Conservation (phyloP, 2,888 invertebrate genomes). For the Oscheius myriophilus region DNA sequence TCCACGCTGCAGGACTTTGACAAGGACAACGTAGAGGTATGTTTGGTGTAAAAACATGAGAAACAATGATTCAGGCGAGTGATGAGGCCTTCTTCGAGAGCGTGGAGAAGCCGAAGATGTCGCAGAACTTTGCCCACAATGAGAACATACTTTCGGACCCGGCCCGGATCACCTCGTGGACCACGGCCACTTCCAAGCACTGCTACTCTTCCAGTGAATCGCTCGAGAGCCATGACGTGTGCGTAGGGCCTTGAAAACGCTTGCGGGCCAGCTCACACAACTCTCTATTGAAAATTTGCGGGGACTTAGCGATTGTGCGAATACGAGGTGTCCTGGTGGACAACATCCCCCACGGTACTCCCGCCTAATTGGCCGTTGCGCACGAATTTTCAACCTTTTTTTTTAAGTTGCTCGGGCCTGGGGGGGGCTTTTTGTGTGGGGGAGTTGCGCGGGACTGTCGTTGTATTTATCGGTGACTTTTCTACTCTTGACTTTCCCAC, state of each 20-base stretch:
- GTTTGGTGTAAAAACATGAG: too few relatives aligned
- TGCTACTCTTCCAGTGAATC: constrained; percentile 10
- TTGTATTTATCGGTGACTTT: too few relatives aligned
- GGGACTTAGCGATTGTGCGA: not conserved
- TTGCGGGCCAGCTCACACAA: too few relatives aligned
- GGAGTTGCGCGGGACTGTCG: too few relatives aligned
- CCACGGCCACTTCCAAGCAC: constrained; percentile 17
- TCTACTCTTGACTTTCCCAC: too few relatives aligned
- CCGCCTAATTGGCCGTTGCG: too few relatives aligned
- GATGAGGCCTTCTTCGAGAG: constrained; percentile 53
- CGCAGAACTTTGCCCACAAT: constrained; percentile 64
- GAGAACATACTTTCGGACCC: constrained; percentile 66
- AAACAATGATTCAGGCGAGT: constrained; percentile 36
- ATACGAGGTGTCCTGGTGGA: too few relatives aligned
- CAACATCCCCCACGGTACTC: too few relatives aligned
- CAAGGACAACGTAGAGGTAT: constrained; percentile 26
- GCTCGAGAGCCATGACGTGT: not conserved
- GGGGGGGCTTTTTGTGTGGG: too few relatives aligned
- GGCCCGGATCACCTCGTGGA: constrained; percentile 60
- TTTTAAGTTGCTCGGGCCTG: too few relatives aligned
- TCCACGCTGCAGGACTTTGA: constrained; percentile 57
- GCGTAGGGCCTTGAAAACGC: not conserved
- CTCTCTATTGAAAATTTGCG: not conserved
- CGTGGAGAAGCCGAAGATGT: constrained; percentile 53
- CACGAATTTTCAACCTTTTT: too few relatives aligned